A percentile compares a stretch with the other conserved stretches of the same genome.
Evolutionary conservation across 1,140 invertebrate species (phyloP).

Genomic region (Rhynchophorus ferrugineus): DNA sequence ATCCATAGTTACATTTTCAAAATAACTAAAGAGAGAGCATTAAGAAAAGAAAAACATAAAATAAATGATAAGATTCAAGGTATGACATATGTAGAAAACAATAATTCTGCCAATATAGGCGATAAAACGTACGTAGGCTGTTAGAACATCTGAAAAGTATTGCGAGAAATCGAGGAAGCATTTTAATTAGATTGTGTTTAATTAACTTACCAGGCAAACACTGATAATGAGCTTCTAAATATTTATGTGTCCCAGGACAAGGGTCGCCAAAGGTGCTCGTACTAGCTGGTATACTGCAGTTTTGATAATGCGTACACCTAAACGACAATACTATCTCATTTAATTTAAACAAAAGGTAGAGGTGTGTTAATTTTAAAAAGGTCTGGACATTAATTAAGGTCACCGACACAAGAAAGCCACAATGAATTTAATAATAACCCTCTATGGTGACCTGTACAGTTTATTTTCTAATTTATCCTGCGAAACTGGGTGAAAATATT

Average conservation of each 20-base stretch:
- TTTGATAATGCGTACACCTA: slow-evolving; percentile 84
- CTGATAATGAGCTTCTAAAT: slow-evolving; percentile 92
- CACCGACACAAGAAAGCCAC: too few relatives aligned
- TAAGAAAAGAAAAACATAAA: too few relatives aligned
- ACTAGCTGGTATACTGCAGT: slow-evolving; percentile 84
- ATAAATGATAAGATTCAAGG: too few relatives aligned
- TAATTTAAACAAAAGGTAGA: slow-evolving; percentile 3
- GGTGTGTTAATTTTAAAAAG: slow-evolving; percentile 2
- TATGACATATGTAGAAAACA: too few relatives aligned
- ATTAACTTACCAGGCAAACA: slow-evolving; percentile 74
- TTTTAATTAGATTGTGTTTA: slow-evolving; percentile 24
- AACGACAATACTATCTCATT: slow-evolving; percentile 19
- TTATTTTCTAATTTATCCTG: too few relatives aligned
- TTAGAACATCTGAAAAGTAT: slow-evolving; percentile 17
- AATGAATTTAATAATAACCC: too few relatives aligned
- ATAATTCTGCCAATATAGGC: slow-evolving; percentile 10
- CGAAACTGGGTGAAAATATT: too few relatives aligned
- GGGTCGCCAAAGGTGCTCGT: slow-evolving; percentile 88
- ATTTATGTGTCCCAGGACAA: slow-evolving; percentile 89
- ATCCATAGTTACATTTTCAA: too few relatives aligned
- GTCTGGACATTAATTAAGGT: neutral
- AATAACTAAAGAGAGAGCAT: too few relatives aligned
- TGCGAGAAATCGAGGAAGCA: slow-evolving; percentile 31
- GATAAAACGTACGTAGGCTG: too few relatives aligned
- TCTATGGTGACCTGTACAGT: too few relatives aligned